A percentile compares a stretch with the other conserved stretches of the same genome.
These are phyloP conservation scores for Micropoecilia bifurca DNA, from an alignment of 2,797 vertebrate species.

Conservation along the genomic window DNA sequence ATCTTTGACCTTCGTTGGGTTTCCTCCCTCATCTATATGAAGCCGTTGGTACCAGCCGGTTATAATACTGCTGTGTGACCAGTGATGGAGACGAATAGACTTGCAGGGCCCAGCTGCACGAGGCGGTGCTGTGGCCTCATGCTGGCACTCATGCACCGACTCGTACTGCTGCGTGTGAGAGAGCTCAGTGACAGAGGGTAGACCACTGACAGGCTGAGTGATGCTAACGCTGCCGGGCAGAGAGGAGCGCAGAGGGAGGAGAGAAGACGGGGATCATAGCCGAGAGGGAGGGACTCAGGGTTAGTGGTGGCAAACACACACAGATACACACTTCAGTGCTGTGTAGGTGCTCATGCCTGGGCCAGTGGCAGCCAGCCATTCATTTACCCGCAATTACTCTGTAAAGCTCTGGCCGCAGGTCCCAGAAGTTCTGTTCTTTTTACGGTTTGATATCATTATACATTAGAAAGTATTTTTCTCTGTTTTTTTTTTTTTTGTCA, in stretches of 20 bases:
- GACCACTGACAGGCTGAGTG: conserved; percentile 53
- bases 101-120: conserved; percentile 29
- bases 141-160: conserved; percentile 19
- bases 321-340: conserved; percentile 41
- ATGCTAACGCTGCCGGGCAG: conserved; percentile 53
- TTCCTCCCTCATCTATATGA: conserved; percentile 61
- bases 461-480: conserved; percentile 1
- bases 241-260: conserved; percentile 50
- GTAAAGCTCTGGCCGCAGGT: conserved; percentile 71
- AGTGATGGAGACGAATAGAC: conserved; percentile 57
- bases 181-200: conserved; percentile 38
- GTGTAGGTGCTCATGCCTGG: conserved; percentile 48
- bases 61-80: conserved; percentile 51
- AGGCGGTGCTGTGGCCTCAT: conserved; percentile 14
- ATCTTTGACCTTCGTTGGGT: conserved; percentile 67
- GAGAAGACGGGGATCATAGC: conserved; percentile 39
- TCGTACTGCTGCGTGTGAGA: conserved; percentile 28
- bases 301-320: conserved; percentile 36
- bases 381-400: conserved; percentile 79
- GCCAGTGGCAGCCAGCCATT: conserved; percentile 73
- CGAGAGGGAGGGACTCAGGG: conserved; percentile 32
- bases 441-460: conserved; percentile 40
- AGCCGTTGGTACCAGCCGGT: conserved; percentile 69
- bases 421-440: conserved; percentile 56
- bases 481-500: neutral